Conservation (phyloP, 2,888 invertebrate genomes). For the Sinelater perroti region DNA sequence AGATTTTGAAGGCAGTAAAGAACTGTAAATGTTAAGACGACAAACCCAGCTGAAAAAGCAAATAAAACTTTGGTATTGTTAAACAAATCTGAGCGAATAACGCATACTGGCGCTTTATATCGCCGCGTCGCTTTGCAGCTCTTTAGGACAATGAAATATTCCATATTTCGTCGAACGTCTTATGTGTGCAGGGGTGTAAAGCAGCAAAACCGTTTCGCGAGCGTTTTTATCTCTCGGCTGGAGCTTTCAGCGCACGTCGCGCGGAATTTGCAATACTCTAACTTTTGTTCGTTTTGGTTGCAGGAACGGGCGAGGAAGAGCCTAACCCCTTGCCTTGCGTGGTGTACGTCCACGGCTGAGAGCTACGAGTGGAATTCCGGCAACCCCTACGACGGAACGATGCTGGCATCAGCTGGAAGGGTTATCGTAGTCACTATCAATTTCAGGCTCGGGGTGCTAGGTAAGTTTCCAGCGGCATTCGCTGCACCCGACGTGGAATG, state of each 20-base stretch:
- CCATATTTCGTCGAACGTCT: too few species aligned
- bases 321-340: conserved; percentile 76
- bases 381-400: conserved; percentile 96
- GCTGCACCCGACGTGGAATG: conserved; percentile 3
- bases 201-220: too few species aligned
- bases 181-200: too few species aligned
- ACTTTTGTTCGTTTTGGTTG: conserved; percentile 47
- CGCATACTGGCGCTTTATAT: too few species aligned
- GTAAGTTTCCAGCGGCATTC: conserved; percentile 62
- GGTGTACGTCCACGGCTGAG: conserved; percentile 92
- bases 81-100: too few species aligned
- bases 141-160: too few species aligned
- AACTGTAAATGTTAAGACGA: too few species aligned
- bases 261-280: not conserved
- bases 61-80: too few species aligned
- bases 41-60: too few species aligned
- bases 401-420: conserved; percentile 90
- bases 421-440: conserved; percentile 91
- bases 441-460: conserved; percentile 88
- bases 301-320: conserved; percentile 65
- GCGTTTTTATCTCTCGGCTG: too few species aligned
- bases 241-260: not conserved
- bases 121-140: too few species aligned
- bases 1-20: too few species aligned
- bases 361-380: conserved; percentile 98